phyloP scores from a whole-genome alignment of 2,888 invertebrate species.

The Busseola fusca region DNA sequence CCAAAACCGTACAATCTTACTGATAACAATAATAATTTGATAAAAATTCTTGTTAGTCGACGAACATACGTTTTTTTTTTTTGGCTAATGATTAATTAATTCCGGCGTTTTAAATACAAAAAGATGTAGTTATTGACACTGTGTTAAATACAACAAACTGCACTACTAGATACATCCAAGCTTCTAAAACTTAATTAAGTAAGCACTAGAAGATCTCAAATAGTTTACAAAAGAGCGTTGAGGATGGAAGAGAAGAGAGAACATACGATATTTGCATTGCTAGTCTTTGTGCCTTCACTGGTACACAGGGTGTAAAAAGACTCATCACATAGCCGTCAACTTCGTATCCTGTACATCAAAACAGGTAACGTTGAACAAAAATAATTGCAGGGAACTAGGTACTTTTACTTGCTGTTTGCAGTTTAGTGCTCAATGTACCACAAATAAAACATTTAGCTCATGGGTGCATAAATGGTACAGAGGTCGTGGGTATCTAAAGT shows the following conservation, averaged over 20 bases:
- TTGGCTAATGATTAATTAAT: neutral
- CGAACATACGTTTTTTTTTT: constrained; percentile 5
- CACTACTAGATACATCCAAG: neutral
- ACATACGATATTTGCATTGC: neutral
- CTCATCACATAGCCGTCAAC: too few relatives aligned
- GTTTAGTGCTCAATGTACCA: too few relatives aligned
- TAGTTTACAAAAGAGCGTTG: neutral
- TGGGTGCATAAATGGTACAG: too few relatives aligned
- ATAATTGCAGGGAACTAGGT: too few relatives aligned
- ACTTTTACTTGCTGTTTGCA: too few relatives aligned
- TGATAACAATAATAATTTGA: constrained; percentile 32
- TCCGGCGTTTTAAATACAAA: neutral
- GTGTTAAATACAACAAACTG: neutral
- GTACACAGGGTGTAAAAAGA: neutral
- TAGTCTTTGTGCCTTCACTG: neutral
- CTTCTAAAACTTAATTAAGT: constrained; percentile 6
- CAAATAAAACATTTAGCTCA: too few relatives aligned
- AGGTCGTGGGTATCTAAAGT: too few relatives aligned
- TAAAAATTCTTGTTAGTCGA: constrained; percentile 22
- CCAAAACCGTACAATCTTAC: neutral
- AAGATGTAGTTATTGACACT: neutral
- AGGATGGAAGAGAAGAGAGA: neutral
- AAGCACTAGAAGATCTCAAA: constrained; percentile 14
- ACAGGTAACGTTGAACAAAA: too few relatives aligned
- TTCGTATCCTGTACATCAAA: too few relatives aligned